Conservation (phyloP, 2,797 vertebrate genomes). For the Poecilia gillii region DNA sequence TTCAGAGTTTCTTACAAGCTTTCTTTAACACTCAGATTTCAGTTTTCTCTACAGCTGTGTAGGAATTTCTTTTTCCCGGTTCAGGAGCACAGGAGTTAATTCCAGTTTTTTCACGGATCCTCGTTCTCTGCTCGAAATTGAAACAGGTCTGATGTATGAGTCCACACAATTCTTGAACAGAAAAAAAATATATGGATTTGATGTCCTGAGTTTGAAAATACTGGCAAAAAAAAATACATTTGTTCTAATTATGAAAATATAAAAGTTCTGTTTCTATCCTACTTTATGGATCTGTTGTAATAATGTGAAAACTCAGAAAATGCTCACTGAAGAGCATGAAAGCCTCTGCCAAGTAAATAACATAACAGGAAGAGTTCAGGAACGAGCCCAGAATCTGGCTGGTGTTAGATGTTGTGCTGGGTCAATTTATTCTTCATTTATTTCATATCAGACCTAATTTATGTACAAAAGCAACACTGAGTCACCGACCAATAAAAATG, state of each 20-base stretch:
- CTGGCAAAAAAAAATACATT: not conserved
- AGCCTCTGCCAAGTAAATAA: not conserved
- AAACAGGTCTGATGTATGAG: not conserved
- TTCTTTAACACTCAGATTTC: slow-evolving; percentile 1
- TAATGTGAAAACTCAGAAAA: not conserved
- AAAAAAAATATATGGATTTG: not conserved
- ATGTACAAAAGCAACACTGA: not conserved
- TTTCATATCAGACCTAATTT: not conserved
- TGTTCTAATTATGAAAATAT: not conserved
- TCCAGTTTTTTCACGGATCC: not conserved
- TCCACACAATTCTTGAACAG: not conserved
- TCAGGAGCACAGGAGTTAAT: not conserved
- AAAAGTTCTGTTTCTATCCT: not conserved
- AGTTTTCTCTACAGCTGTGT: slow-evolving; percentile 14
- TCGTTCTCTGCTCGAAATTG: not conserved
- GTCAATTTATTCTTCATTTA: not conserved
- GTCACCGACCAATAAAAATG: not conserved
- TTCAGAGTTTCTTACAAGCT: slow-evolving; percentile 16
- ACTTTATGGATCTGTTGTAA: not conserved
- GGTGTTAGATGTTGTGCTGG: not conserved
- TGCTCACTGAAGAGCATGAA: not conserved
- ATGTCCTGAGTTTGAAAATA: not conserved
- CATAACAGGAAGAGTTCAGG: not conserved
- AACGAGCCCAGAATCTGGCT: not conserved
- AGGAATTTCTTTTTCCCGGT: not conserved